A percentile compares a stretch with the other conserved stretches of the same genome.
These are phyloP conservation scores for Chloroceryle aenea DNA, from an alignment of 2,113 vertebrate genomes.

Conservation along the genomic window DNA sequence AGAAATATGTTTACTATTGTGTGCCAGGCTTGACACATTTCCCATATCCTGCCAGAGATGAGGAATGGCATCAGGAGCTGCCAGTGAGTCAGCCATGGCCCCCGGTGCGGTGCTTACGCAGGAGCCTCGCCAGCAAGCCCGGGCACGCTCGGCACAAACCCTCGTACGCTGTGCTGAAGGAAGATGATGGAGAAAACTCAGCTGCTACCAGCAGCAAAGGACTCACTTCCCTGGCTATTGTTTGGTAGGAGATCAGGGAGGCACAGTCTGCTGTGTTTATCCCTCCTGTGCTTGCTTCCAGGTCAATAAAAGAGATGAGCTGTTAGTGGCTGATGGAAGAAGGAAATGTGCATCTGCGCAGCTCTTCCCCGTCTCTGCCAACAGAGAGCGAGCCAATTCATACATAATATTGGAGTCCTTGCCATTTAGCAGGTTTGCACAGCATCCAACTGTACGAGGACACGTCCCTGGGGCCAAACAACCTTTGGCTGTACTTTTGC, in stretches of 20 bases:
- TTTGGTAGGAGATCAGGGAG: neutral
- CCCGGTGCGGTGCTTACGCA: rapidly evolving
- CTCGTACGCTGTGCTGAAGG: rapidly evolving
- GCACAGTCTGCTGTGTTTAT: neutral
- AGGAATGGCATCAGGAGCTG: neutral
- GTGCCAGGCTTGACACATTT: neutral
- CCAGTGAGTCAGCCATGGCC: neutral
- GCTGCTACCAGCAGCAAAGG: neutral
- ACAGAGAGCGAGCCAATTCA: neutral
- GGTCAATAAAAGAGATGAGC: neutral
- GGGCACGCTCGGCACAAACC: rapidly evolving
- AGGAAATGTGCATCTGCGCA: neutral
- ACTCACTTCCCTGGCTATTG: neutral
- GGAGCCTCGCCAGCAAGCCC: neutral
- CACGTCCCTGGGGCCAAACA: neutral
- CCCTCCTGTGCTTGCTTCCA: neutral
- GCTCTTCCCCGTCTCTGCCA: neutral
- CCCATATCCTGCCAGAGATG: slow-evolving; percentile 18
- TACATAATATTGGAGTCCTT: neutral
- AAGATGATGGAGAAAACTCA: neutral
- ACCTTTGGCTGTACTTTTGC: slow-evolving; percentile 41
- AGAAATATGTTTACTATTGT: neutral
- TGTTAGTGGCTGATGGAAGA: neutral
- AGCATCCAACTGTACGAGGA: slow-evolving; percentile 32
- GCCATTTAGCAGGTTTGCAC: neutral